Evolutionary conservation across 92 coral and sea anemone genomes (phyloP).

Genomic region (Phymanthus crucifer): DNA sequence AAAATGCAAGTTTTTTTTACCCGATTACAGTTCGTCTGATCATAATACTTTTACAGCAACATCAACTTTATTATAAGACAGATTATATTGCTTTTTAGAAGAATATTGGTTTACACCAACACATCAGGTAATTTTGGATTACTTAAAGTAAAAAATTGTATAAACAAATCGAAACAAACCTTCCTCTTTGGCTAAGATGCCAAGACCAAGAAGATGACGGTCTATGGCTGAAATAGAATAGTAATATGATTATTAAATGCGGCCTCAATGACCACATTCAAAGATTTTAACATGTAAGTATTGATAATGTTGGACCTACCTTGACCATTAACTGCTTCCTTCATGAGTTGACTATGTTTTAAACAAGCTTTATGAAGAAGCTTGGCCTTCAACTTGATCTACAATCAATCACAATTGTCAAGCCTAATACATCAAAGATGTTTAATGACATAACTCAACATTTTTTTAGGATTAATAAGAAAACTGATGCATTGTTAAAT

Average conservation of each 20-base stretch:
- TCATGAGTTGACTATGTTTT: constrained; percentile 81
- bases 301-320: constrained; percentile 53
- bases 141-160: too few species aligned
- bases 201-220: constrained; percentile 84
- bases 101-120: background rate
- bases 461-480: background rate
- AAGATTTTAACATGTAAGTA: too few species aligned
- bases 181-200: constrained; percentile 76
- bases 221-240: constrained; percentile 67
- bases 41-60: background rate
- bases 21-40: too few species aligned
- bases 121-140: background rate
- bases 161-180: constrained; percentile 41
- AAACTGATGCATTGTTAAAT: too few species aligned
- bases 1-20: background rate
- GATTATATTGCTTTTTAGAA: too few species aligned
- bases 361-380: constrained; percentile 66
- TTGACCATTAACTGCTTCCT: constrained; percentile 75
- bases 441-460: too few species aligned
- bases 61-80: too few species aligned
- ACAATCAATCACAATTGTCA: background rate
- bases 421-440: background rate
- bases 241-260: background rate
- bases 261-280: too few species aligned
- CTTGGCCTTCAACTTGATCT: constrained; percentile 58